A percentile compares a stretch with the other conserved stretches of the same genome.
Evolutionary conservation across 2,113 vertebrate species (phyloP).

Genomic region (Corythoichthys intestinalis): DNA sequence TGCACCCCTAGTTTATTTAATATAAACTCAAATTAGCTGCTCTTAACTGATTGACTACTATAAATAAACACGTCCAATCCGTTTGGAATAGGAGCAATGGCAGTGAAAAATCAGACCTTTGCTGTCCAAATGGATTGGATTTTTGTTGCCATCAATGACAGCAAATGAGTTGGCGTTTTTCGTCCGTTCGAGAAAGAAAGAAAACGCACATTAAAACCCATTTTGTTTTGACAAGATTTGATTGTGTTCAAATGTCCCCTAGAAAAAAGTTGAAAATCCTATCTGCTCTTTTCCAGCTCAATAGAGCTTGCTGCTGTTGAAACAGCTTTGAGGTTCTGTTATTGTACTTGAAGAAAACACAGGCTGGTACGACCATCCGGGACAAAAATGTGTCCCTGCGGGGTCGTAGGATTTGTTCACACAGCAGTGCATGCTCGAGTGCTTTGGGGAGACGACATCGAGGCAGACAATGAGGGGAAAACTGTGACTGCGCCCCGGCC

Average conservation of each 20-base stretch:
- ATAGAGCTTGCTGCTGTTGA: not conserved
- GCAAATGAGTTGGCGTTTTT: not conserved
- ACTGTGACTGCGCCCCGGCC: conserved; percentile 35
- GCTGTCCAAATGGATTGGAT: too few species aligned
- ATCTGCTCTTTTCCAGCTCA: not conserved
- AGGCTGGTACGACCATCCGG: conserved; percentile 1
- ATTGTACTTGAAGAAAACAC: conserved; percentile 13
- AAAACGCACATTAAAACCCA: not conserved
- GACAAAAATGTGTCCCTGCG: conserved; percentile 27
- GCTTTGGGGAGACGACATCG: conserved; percentile 61
- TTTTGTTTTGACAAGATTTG: not conserved
- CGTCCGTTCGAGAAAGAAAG: not conserved
- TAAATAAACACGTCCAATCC: too few species aligned
- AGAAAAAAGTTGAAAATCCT: not conserved
- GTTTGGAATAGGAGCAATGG: too few species aligned
- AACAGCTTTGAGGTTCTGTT: conserved; percentile 15
- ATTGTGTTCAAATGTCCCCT: not conserved
- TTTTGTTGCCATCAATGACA: too few species aligned
- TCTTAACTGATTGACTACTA: too few species aligned
- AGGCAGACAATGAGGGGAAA: conserved; percentile 80
- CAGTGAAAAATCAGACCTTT: too few species aligned
- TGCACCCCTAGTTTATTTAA: too few species aligned
- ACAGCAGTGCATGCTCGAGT: conserved; percentile 55
- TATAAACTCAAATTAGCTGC: too few species aligned
- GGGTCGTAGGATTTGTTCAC: conserved; percentile 33